Conservation (phyloP, 53 echinoderm and acorn worm genomes). For the Luidia sarsii region DNA sequence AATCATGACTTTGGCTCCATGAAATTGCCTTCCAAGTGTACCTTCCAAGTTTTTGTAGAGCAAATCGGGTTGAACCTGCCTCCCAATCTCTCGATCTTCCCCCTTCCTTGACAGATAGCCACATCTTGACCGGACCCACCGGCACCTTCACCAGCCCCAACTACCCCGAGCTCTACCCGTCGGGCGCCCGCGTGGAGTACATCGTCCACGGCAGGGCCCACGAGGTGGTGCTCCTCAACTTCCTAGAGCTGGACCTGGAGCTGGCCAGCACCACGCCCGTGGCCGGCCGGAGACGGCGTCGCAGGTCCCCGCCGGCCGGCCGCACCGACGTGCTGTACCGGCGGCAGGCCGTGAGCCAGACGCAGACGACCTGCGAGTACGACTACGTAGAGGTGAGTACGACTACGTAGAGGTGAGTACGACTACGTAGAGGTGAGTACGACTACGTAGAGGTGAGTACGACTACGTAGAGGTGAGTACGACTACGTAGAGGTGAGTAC, state of each 20-base stretch:
- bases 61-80: no score
- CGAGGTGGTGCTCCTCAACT: constrained; percentile 63
- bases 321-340: neutral
- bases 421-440: no score
- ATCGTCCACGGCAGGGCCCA: constrained; percentile 68
- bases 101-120: constrained; percentile 48
- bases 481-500: no score
- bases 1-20: no score
- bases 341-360: constrained; percentile 17
- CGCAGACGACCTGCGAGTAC: constrained; percentile 31
- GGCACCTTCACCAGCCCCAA: constrained; percentile 64
- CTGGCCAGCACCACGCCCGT: constrained; percentile 12
- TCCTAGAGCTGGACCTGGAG: constrained; percentile 45
- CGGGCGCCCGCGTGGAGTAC: constrained; percentile 46
- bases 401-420: no score
- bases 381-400: constrained; percentile 28
- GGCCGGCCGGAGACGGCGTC: neutral
- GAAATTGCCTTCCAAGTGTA: no score
- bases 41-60: no score
- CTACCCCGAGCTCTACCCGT: constrained; percentile 64
- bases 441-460: no score
- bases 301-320: neutral
- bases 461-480: no score
- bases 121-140: constrained; percentile 24
- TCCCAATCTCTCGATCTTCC: no score